These are phyloP conservation scores for Hirtodrosophila cameraria DNA, from an alignment of 2,888 invertebrate genomes.

Conservation along the genomic window DNA sequence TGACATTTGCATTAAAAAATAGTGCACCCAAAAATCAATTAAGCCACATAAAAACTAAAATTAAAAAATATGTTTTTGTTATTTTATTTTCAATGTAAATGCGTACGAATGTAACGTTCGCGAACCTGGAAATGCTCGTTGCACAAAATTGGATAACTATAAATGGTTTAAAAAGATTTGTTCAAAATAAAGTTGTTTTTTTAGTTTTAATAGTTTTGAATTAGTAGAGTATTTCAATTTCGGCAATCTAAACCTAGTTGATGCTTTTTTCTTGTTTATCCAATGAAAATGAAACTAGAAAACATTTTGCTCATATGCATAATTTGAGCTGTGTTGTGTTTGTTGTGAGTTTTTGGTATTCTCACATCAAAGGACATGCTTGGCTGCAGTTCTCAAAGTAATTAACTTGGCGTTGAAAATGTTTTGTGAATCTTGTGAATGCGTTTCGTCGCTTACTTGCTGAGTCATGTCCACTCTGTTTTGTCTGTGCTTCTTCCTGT, in stretches of 20 bases:
- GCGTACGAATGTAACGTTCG: no score
- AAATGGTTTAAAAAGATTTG: no score
- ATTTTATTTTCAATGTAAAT: no score
- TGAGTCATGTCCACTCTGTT: conserved; percentile 49
- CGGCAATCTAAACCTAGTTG: conserved; percentile 27
- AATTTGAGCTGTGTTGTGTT: conserved; percentile 37
- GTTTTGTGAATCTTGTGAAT: conserved; percentile 39
- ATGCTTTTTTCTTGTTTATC: conserved; percentile 40
- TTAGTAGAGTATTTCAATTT: no score
- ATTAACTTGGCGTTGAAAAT: conserved; percentile 68
- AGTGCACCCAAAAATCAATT: no score
- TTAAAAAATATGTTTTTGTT: no score
- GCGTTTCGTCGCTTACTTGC: conserved; percentile 19
- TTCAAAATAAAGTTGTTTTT: no score
- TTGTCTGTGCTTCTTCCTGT: conserved; percentile 67
- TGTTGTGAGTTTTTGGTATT: conserved; percentile 14
- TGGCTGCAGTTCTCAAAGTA: conserved; percentile 60
- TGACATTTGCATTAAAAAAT: no score
- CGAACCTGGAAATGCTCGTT: no score
- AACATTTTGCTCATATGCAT: conserved; percentile 54
- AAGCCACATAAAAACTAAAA: no score
- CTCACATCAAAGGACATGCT: conserved; percentile 70
- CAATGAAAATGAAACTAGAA: conserved; percentile 41
- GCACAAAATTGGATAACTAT: no score
- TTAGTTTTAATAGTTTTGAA: no score